Base-by-base conservation (phyloP, 1,140 invertebrate genomes). In the Lethrus apterus region DNA sequence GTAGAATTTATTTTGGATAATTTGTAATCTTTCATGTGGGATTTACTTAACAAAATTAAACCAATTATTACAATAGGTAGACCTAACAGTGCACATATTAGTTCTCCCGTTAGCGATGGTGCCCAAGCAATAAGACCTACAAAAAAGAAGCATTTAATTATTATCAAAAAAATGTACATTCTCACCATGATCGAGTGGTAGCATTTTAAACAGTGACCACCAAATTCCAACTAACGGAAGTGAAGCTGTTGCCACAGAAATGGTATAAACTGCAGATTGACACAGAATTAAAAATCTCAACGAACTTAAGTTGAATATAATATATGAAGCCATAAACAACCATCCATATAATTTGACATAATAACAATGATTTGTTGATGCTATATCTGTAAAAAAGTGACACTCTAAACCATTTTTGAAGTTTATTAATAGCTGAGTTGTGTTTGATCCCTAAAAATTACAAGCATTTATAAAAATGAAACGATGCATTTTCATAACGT, bases 161-260 rank as follows among this genome's bases (percentile, higher is more conserved):
- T 20, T 8, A 4, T 17, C 23, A n/a, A 14, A 4, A 17, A 34
- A 43, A 30, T 40, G 13, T 34, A 20, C 5, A 48, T 32, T 50
- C 46, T 52, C 48, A 65, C 63, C 62, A 46, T 49, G 46, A 31
- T 58, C 51, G 29, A 58, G 50, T 13, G 56, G 42, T 14, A 47
- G 29, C 63, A 74, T 69, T 48, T 69, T 68, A 52, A 76, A 75
- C 38, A 78, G 59, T n/a, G 74, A 75, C 77, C 77, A 79, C 74
- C 74, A 79, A 40, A 79, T 68, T 2, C 72, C 73, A 2, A 73
- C 67, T 2, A 78, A 32, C 7, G 77, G 77, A 17, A 79, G 60
- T 2, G 73, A 69, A 4, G 70, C 60, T 14, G 73, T 72, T 11
- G 68, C 65, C 8, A 71, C 62, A 9, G 76, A 72, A 8, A 78